Percentiles rank a stretch among this genome's conserved stretches.
Conservation (phyloP, 2,888 invertebrate species). For the Linnaemya tessellans region DNA sequence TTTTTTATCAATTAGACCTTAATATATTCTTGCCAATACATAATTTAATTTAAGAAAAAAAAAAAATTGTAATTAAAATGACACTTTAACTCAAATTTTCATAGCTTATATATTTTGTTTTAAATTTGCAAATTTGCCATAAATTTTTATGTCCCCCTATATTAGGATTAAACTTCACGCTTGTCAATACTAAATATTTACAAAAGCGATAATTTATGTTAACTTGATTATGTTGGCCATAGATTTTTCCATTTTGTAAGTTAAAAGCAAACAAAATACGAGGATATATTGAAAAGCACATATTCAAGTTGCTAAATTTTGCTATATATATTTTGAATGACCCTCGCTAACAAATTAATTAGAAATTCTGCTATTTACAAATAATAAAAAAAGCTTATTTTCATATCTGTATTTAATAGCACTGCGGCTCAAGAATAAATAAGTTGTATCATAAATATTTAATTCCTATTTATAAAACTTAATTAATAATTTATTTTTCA, state of each 20-base stretch:
- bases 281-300: neutral
- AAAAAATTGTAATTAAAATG: too few relatives aligned
- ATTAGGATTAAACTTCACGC: neutral
- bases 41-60: too few relatives aligned
- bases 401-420: neutral
- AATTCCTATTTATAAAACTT: conserved; percentile 54
- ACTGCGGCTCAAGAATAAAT: conserved; percentile 32
- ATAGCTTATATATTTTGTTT: neutral
- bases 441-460: conserved; percentile 68
- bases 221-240: conserved; percentile 21
- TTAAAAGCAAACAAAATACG: neutral
- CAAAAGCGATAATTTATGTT: conserved; percentile 14
- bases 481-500: conserved; percentile 32
- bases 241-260: neutral
- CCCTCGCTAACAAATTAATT: neutral
- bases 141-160: neutral
- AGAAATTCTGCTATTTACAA: conserved; percentile 11
- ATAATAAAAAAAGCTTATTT: conserved; percentile 28
- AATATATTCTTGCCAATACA: too few relatives aligned
- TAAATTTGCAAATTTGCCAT: neutral
- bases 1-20: too few relatives aligned
- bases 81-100: too few relatives aligned
- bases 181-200: conserved; percentile 13
- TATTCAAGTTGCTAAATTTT: neutral
- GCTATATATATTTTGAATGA: neutral